Conservation (phyloP, 2,797 vertebrate genomes). For the Pseudotriccus pelzelni region DNA sequence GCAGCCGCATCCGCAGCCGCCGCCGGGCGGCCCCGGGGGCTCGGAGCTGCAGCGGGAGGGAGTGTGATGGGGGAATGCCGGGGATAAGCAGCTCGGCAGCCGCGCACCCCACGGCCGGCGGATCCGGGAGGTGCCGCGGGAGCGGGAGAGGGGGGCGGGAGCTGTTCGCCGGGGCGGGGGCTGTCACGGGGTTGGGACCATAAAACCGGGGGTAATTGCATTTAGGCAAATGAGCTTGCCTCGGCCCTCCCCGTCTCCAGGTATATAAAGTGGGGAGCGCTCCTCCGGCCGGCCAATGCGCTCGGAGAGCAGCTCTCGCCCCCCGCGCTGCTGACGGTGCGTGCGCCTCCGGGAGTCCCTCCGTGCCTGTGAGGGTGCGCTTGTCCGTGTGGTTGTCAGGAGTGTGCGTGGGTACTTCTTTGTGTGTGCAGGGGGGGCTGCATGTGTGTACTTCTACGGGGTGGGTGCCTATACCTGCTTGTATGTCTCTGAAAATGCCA, state of each 20-base stretch:
- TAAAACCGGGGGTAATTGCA: constrained; percentile 66
- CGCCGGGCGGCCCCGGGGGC: not conserved
- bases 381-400: not conserved
- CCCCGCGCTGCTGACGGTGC: constrained; percentile 35
- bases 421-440: not conserved
- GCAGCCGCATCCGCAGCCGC: not conserved
- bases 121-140: not conserved
- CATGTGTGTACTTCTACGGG: accelerated
- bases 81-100: too few species aligned
- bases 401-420: not conserved
- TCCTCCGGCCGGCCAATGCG: not conserved
- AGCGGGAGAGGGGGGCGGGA: constrained; percentile 7
- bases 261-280: constrained; percentile 77
- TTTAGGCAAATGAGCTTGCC: constrained; percentile 66
- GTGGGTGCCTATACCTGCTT: accelerated
- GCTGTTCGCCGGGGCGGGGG: constrained; percentile 39
- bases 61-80: too few species aligned
- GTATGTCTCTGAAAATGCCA: not conserved
- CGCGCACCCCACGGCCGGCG: too few species aligned
- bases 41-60: not conserved
- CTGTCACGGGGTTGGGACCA: constrained; percentile 64
- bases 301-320: not conserved
- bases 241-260: constrained; percentile 67
- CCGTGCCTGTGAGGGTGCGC: not conserved
- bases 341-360: not conserved